Conservation (phyloP, 2,113 vertebrate genomes). For the Hippocampus zosterae region DNA sequence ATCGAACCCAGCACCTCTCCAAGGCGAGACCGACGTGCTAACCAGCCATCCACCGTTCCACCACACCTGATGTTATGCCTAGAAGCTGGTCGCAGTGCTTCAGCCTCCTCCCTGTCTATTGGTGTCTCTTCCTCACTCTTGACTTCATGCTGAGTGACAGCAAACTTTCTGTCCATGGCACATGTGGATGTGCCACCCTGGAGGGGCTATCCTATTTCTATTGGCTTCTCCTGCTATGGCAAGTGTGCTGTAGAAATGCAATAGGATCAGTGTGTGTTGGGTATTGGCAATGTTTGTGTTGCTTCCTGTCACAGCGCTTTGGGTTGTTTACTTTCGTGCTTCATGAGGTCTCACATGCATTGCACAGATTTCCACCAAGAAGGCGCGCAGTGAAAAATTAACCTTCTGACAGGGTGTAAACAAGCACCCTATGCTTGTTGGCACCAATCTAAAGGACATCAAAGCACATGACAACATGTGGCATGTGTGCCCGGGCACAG, state of each 20-base stretch:
- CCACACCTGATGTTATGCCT: too few species aligned
- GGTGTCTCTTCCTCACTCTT: not conserved
- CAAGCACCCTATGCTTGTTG: slow-evolving; percentile 60
- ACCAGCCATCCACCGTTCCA: too few species aligned
- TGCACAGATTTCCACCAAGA: slow-evolving; percentile 46
- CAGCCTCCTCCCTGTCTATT: not conserved
- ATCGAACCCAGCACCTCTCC: too few species aligned
- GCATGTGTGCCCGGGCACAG: slow-evolving; percentile 16
- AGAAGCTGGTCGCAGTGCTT: too few species aligned
- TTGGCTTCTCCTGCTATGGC: not conserved
- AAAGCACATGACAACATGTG: slow-evolving; percentile 48
- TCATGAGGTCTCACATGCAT: slow-evolving; percentile 44
- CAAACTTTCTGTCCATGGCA: not conserved
- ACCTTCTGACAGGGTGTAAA: slow-evolving; percentile 62
- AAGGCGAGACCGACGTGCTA: too few species aligned
- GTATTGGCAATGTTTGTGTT: slow-evolving; percentile 13
- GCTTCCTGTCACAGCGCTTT: slow-evolving; percentile 18
- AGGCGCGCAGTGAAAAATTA: slow-evolving; percentile 63
- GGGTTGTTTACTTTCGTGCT: slow-evolving; percentile 47
- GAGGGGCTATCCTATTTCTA: not conserved
- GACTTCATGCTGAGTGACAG: not conserved
- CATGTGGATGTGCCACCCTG: not conserved
- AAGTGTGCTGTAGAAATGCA: not conserved
- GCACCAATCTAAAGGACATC: slow-evolving; percentile 64
- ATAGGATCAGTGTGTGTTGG: not conserved